Percentiles rank a stretch among this genome's conserved stretches.
phyloP scores from a whole-genome alignment of 1,140 invertebrate genomes.

The Drosophila ironensis region DNA sequence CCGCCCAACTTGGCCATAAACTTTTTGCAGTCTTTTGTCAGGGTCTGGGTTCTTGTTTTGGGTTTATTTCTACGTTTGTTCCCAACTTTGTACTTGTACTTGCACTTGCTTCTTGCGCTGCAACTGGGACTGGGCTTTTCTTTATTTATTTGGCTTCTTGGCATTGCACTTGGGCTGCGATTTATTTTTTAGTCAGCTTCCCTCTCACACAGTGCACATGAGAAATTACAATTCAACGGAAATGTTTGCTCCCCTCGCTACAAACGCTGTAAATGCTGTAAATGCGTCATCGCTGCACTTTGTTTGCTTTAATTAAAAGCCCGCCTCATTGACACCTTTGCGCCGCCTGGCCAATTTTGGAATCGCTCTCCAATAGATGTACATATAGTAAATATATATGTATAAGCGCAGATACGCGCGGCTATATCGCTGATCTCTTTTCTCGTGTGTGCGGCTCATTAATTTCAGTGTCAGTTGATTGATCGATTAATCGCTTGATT shows the following conservation, averaged over 20 bases:
- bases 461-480: constrained; percentile 68
- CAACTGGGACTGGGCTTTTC: too few relatives aligned
- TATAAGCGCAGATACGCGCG: too few relatives aligned
- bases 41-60: constrained; percentile 1
- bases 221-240: constrained; percentile 72
- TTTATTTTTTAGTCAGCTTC: not conserved
- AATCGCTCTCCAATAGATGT: not conserved
- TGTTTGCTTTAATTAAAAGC: constrained; percentile 35
- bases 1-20: constrained; percentile 12
- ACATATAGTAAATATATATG: too few relatives aligned
- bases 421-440: constrained; percentile 9
- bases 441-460: constrained; percentile 28
- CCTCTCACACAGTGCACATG: not conserved
- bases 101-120: too few relatives aligned
- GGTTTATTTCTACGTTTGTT: not conserved
- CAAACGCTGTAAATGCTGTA: not conserved
- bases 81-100: too few relatives aligned
- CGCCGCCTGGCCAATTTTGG: constrained; percentile 43
- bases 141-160: constrained; percentile 5
- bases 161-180: constrained; percentile 22
- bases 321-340: constrained; percentile 51
- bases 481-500: constrained; percentile 76
- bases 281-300: constrained; percentile 48
- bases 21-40: not conserved
- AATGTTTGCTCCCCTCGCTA: constrained; percentile 37